Evolutionary conservation across 1,140 invertebrate species (phyloP), one percentile per base, ranked within the genome.

Genomic region (Carcinoscorpius rotundicauda): DNA sequence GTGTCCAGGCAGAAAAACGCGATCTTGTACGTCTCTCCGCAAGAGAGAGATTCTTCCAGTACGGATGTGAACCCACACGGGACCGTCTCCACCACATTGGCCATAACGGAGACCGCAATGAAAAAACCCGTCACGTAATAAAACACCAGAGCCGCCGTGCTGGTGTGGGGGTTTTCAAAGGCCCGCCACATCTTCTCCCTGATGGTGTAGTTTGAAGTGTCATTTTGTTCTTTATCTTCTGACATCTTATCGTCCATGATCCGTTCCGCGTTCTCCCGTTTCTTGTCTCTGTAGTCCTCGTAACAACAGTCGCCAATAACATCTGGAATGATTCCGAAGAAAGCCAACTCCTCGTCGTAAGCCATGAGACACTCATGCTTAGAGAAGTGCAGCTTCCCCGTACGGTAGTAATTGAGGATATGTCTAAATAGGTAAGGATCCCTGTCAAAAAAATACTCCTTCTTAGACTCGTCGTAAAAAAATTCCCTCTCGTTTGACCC

Each of bases 111-210:
- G 49, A 99, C 93, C 66, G 97, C 97, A 73, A 99, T 99, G 81
- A 99, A 99, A 81, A 99, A 99, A 29, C 97, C 97, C 49, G 97
- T 99, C 49, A 99, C 97, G 79, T 99, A 99, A 80, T 99, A 99
- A 78, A 99, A 99, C 56, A 99, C 96, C 67, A 99, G 81, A 4
- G 97, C 97, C 3, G 95, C 88, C 51, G 97, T 99, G 51, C 94
- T 95, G 60, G 93, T 96, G 79, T 99, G 96, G 3, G 97, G 97
- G 80, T 99, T 98, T 79, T 99, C 96, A 77, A 99, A 99, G 6
- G 97, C 94, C 68, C 94, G 81, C 97, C 97, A 99, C 94, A 99
- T 97, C 77, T 93, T 91, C 78, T 99, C 87, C 58, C 95, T 83
- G 63, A 93, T 81, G 77, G 91, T 88, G 72, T 87, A 87, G 63